Base-by-base conservation (phyloP, 2,888 invertebrate genomes). In the Sphecodes monilicornis region DNA sequence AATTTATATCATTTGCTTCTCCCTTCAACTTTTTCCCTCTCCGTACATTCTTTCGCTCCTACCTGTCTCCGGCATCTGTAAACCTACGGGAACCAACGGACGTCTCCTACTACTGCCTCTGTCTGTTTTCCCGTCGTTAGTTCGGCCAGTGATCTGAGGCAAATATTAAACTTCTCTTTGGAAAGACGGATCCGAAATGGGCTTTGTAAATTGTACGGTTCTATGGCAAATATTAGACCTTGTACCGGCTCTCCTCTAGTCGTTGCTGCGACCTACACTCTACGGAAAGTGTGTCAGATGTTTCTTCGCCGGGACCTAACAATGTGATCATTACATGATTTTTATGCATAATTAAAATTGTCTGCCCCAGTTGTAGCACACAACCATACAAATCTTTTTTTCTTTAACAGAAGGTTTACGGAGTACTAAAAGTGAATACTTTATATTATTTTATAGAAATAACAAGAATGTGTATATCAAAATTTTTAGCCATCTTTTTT, bases 1-100 rank as follows among this genome's bases (percentile, higher is more conserved):
- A 90, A 91, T 91, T 91, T 91, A 91, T 91, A 90, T 88, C 91
- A 88, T 90, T 89, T 90, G 85, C 90, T 88, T 84, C 86, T 83
- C 82, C 84, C 74, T 78, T 78, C 71, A 66, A 66, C 26, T 74
- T 68, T 72, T 70, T 79, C 69, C 70, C 41, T 76, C 77, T 75
- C 39, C 60, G 43, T 66, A 54, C 86, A 64, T 76, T 69, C 74
- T 72, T 64, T 75, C 50, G 26, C 57, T 71, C 57, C 78, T 71
- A 80, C 84, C 80, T 85, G 84, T 84, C 71, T 68, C 84, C 74
- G 36, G 29, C 60, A 43, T 78, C 75, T 80, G 84, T 71, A 75
- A 85, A 76, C 76, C 76, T 66, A 68, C 79, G 39, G 60, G 66
- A 46, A 77, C 77, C 78, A 80, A 70, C 82, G 66, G 43, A 4